Base-by-base conservation (phyloP, 1,140 invertebrate species). In the Orchestia grillus region DNA sequence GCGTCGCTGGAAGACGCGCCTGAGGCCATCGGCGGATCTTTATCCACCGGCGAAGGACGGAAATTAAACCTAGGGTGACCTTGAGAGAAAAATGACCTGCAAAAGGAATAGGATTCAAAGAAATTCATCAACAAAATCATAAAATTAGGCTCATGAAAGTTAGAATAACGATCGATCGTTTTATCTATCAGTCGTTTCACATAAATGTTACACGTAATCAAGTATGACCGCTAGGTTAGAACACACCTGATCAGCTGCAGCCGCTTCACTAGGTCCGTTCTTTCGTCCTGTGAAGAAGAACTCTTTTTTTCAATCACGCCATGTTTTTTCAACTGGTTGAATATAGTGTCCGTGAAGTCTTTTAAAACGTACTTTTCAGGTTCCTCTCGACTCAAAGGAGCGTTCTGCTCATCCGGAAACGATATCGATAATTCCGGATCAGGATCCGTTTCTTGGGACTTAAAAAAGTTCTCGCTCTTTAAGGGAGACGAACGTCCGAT, bases 221-320 rank as follows among this genome's bases (percentile, higher is more conserved):
- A 77, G 62, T 36, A 1, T 36, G 28, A 36, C 36, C 28, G 15
- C 28, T 36, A 23, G 62, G 11, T 53, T 77, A 77, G 11, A 77
- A 77, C 62, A 23, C 92, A 94, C 92, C 92, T 94, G 43, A 94
- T 40, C 0, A 47, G 44, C 43, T 94, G 92, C 40, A 94, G 92
- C 8, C 92, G 92, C 6, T 44, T 94, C 6, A 40, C 43, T 0
- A 94, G 3, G 40, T 94, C 92, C 40, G 6, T 40, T 4, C 0
- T 4, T 36, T 94, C 11, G 44, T 44, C 19, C 11, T 11, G 44
- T 3, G 4, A 3, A 0, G 44, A 3, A 16, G 92, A 40, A 23
- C 44, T 15, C 40, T 94, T 36, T 44, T 94, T 40, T 45, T 42
- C 36, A 47, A 45, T 11, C 40, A 3, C 43, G 44, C 44, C 92